phyloP scores from a whole-genome alignment of 2,888 invertebrate species.

The Scaptomyza flava region DNA sequence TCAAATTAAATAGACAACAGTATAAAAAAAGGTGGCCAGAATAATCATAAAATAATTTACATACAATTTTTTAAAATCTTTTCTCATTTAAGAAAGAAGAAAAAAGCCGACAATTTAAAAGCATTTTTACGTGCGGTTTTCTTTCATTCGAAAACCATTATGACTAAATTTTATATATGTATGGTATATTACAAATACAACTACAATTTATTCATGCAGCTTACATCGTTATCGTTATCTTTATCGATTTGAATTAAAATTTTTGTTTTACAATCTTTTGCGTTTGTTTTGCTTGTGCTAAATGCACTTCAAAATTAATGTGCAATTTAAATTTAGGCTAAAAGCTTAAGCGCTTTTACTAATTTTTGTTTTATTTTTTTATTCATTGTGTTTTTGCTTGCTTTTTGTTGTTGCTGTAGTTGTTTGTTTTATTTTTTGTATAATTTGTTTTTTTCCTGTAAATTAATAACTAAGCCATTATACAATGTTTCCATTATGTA shows the following conservation, averaged over 20 bases:
- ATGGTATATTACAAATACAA: conserved; percentile 60
- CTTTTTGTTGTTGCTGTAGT: conserved; percentile 18
- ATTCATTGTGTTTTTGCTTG: conserved; percentile 46
- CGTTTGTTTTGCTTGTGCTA: conserved; percentile 59
- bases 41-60: conserved; percentile 58
- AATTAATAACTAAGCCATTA: conserved; percentile 63
- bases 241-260: conserved; percentile 27
- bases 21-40: conserved; percentile 58
- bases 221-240: conserved; percentile 28
- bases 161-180: conserved; percentile 64
- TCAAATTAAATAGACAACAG: conserved; percentile 73
- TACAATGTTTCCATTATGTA: conserved; percentile 60
- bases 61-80: conserved; percentile 72
- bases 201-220: conserved; percentile 55
- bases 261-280: conserved; percentile 59
- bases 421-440: conserved; percentile 17
- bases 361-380: conserved; percentile 15
- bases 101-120: conserved; percentile 71
- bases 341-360: conserved; percentile 60
- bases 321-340: conserved; percentile 66
- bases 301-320: conserved; percentile 77
- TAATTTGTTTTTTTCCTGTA: conserved; percentile 53
- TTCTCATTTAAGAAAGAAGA: conserved; percentile 20
- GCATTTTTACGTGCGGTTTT: conserved; percentile 55
- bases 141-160: conserved; percentile 51